Percentiles rank a stretch among this genome's conserved stretches.
These are phyloP conservation scores for Zaprionus ghesquierei DNA, from an alignment of 1,140 invertebrate species.

Conservation along the genomic window DNA sequence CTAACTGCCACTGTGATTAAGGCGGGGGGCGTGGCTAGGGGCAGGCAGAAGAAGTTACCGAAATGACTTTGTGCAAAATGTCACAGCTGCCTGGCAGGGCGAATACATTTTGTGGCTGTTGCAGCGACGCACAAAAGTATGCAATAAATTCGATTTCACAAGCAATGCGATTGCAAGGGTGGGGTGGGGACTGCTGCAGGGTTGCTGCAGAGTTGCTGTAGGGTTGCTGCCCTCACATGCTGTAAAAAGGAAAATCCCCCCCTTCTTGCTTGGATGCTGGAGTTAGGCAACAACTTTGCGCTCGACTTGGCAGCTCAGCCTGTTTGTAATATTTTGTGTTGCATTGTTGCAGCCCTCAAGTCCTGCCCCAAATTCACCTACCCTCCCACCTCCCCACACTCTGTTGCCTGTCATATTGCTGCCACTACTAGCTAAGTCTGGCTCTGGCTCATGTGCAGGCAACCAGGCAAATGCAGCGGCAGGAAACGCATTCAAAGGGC, in stretches of 20 bases:
- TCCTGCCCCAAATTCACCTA: neutral
- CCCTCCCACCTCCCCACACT: neutral
- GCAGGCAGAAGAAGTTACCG: neutral
- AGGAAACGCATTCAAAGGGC: slow-evolving; percentile 61
- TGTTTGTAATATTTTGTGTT: slow-evolving; percentile 68
- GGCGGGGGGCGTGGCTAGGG: neutral
- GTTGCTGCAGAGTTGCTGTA: neutral
- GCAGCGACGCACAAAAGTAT: slow-evolving; percentile 65
- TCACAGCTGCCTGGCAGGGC: slow-evolving; percentile 63
- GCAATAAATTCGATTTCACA: slow-evolving; percentile 75
- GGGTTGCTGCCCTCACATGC: slow-evolving; percentile 48
- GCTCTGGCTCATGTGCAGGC: slow-evolving; percentile 51
- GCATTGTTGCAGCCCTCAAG: slow-evolving; percentile 45
- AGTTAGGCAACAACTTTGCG: slow-evolving; percentile 47
- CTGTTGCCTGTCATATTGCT: slow-evolving; percentile 27
- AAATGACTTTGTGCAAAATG: slow-evolving; percentile 46
- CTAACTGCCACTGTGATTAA: slow-evolving; percentile 33
- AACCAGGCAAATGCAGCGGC: slow-evolving; percentile 40
- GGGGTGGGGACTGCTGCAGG: neutral
- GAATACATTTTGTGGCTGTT: slow-evolving; percentile 71
- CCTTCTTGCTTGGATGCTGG: neutral
- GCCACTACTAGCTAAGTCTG: slow-evolving; percentile 25
- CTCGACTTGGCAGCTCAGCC: slow-evolving; percentile 52
- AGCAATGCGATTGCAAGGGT: neutral
- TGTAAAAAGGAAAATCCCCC: slow-evolving; percentile 25